These are phyloP conservation scores for Drosophila sturtevanti DNA, from an alignment of 1,140 invertebrate genomes.

Conservation along the genomic window DNA sequence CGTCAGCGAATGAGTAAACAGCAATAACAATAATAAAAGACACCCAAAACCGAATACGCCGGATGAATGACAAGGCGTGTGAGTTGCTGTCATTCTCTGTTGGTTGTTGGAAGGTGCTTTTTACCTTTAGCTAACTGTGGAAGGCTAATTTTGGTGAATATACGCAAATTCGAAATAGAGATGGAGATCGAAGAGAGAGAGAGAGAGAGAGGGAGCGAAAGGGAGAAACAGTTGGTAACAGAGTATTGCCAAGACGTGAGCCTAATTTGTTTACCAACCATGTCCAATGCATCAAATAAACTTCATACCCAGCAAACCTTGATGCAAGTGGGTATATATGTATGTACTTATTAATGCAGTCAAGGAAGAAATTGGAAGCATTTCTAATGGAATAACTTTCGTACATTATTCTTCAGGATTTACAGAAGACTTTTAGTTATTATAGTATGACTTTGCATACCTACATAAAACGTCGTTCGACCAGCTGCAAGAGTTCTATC, in stretches of 20 bases:
- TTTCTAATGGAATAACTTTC: no score
- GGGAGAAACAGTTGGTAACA: not conserved
- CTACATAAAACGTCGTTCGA: no score
- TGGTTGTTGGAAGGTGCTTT: not conserved
- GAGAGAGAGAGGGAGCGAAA: not conserved
- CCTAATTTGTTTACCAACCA: conserved; percentile 15
- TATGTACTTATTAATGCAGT: not conserved
- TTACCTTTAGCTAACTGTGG: not conserved
- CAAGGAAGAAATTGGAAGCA: not conserved
- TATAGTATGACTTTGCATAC: no score
- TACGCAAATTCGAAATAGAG: not conserved
- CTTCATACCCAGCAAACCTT: not conserved
- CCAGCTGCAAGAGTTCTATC: no score
- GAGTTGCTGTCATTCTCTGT: conserved; percentile 1
- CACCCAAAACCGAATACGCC: conserved; percentile 3
- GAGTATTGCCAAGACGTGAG: conserved; percentile 1
- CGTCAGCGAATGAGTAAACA: conserved; percentile 46
- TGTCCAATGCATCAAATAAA: conserved; percentile 15
- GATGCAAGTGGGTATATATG: not conserved
- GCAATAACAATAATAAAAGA: conserved; percentile 12
- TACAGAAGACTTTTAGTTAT: no score
- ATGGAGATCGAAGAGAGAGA: no score
- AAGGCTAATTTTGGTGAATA: not conserved
- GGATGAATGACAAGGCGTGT: conserved; percentile 8
- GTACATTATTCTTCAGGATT: no score